Evolutionary conservation across 2,113 vertebrate species (phyloP).

Genomic region (Rostratula benghalensis): DNA sequence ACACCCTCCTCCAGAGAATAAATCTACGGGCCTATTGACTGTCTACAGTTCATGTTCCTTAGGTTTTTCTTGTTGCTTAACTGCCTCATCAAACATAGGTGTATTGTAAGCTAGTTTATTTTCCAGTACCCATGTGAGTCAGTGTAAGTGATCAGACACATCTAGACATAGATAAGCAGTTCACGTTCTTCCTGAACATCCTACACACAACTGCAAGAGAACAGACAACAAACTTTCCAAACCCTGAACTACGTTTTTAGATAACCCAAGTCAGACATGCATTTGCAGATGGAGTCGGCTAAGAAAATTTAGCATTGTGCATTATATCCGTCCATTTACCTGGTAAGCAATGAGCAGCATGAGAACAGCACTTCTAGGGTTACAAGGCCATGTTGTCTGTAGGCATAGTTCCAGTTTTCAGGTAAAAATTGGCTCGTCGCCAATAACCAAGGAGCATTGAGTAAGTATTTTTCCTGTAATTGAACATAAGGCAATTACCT

Average conservation of each 20-base stretch:
- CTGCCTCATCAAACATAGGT: neutral
- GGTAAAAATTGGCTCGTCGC: neutral
- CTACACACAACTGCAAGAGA: neutral
- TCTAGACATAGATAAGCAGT: neutral
- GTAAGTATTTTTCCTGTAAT: conserved; percentile 34
- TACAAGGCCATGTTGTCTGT: neutral
- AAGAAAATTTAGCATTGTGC: neutral
- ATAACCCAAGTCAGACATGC: neutral
- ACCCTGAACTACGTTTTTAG: neutral
- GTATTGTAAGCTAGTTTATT: neutral
- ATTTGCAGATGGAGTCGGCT: neutral
- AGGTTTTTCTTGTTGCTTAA: neutral
- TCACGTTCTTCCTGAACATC: neutral
- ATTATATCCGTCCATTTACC: neutral
- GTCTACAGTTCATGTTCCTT: neutral
- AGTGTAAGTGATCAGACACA: neutral
- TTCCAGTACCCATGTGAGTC: conserved; percentile 23
- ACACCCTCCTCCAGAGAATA: neutral
- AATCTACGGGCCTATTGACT: neutral
- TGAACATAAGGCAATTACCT: neutral
- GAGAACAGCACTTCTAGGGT: neutral
- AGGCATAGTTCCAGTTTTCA: neutral
- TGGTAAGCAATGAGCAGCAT: neutral
- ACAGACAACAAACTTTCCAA: neutral
- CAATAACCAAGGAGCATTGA: neutral